Percentiles rank a stretch among this genome's conserved stretches.
Evolutionary conservation across 2,113 vertebrate genomes (phyloP).

Genomic region (Heliornis fulica): DNA sequence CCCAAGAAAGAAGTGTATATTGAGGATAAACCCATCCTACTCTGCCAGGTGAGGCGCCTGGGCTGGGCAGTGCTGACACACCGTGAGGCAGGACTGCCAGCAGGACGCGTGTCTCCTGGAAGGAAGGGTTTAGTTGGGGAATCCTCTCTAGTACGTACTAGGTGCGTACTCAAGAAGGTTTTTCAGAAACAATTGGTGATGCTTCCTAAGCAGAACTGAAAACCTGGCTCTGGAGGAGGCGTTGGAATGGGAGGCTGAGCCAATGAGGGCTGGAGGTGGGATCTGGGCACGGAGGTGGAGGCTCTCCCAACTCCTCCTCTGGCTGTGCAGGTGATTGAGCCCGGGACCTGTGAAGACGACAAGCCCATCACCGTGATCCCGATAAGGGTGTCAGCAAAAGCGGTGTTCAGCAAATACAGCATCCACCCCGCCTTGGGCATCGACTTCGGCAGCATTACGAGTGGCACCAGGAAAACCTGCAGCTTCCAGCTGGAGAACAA

Average conservation of each 20-base stretch:
- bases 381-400: slow-evolving; percentile 76
- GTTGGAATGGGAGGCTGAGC: not conserved
- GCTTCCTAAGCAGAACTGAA: not conserved
- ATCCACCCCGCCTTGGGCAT: slow-evolving; percentile 78
- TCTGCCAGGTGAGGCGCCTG: slow-evolving; percentile 79
- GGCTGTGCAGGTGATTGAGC: slow-evolving; percentile 84
- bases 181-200: not conserved
- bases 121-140: not conserved
- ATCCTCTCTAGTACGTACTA: not conserved
- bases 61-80: not conserved
- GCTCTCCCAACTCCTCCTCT: not conserved
- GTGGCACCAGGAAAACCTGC: slow-evolving; percentile 69
- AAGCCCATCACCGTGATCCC: slow-evolving; percentile 76
- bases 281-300: not conserved
- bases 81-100: rapidly evolving
- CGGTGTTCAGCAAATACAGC: slow-evolving; percentile 81
- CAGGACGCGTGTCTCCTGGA: not conserved
- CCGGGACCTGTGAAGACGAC: slow-evolving; percentile 62
- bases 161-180: not conserved
- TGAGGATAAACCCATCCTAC: slow-evolving; percentile 76
- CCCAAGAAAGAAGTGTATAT: slow-evolving; percentile 78
- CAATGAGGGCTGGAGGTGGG: not conserved
- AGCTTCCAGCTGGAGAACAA: slow-evolving; percentile 83
- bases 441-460: slow-evolving; percentile 81
- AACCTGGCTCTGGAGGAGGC: not conserved